Evolutionary conservation across 2,797 vertebrate genomes (phyloP), one percentile per base, ranked within the genome.

Genomic region (Lepilemur ruficaudatus): DNA sequence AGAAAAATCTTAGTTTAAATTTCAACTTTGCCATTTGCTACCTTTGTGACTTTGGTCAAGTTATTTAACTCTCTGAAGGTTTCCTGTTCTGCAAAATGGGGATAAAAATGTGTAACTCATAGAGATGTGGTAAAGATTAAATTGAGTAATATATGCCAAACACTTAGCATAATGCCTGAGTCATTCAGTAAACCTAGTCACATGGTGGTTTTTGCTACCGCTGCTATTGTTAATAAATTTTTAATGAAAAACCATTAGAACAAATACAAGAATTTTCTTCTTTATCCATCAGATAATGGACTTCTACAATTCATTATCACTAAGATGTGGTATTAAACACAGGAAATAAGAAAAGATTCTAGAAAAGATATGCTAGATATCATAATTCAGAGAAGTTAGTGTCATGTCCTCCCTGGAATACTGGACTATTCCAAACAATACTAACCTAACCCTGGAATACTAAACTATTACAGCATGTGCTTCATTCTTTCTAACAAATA

Each of bases 1-100:
- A 84, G n/a, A 94, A 92, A 63, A 72, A 86, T 76, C 3, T n/a
- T 65, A 84, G 30, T 52, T 88, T 81, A 75, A 84, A 85, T 84
- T 81, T 63, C 70, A 78, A 9, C 5, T 87, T 83, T 43, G 7
- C 3, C 25, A 38, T 92, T 65, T 87, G 7, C 41, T 55, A 73
- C 3, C 13, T 83, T 15, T 72, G 43, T 78, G 61, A 82, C 22
- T 38, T 76, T 81, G 9, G 28, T 59, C 32, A 90, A 65, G n/a
- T 92, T 69, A 52, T n/a, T 35, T 81, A 85, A 94, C 59, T 55
- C 25, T n/a, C 48, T 9, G 8, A 91, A 65, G 11, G 3, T 72
- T 82, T 65, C 8, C 55, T 82, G 14, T 63, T 82, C 55, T 82
- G 41, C 30, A 76, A 70, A 87, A 76, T 70, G 46, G 25, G 20